Conservation (phyloP, 2,113 vertebrate genomes). For the Corythaeola cristata region DNA sequence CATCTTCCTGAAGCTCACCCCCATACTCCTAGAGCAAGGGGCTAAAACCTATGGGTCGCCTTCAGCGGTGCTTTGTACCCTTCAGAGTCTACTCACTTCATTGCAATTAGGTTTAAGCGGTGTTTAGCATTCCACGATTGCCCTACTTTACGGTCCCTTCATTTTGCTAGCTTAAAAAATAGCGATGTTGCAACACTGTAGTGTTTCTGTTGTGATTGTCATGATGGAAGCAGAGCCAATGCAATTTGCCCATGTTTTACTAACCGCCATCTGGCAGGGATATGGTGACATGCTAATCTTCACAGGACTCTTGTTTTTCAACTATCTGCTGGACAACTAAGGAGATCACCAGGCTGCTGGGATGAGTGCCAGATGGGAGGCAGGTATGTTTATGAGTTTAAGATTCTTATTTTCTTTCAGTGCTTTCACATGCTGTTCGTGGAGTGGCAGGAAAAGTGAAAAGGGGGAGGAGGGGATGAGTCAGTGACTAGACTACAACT, state of each 20-base stretch:
- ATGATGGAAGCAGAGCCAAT: conserved; percentile 73
- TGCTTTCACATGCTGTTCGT: conserved; percentile 72
- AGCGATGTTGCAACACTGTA: conserved; percentile 48
- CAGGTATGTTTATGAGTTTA: conserved; percentile 82
- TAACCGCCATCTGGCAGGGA: conserved; percentile 79
- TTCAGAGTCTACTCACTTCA: background rate
- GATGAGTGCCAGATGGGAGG: conserved; percentile 78
- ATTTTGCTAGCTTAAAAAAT: conserved; percentile 42
- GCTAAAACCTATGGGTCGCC: background rate
- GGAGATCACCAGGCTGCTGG: conserved; percentile 80
- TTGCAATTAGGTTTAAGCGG: background rate
- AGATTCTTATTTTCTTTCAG: conserved; percentile 78
- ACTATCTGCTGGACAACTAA: conserved; percentile 80
- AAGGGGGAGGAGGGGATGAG: conserved; percentile 42
- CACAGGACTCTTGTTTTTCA: conserved; percentile 81
- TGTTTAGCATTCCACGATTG: conserved; percentile 16
- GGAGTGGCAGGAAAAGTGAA: conserved; percentile 68
- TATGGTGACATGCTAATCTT: conserved; percentile 80
- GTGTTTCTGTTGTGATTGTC: conserved; percentile 76
- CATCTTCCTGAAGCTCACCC: background rate
- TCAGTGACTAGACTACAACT: conserved; percentile 45
- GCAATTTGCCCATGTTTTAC: conserved; percentile 79
- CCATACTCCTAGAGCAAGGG: background rate
- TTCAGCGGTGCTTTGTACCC: background rate
- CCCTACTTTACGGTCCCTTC: conserved; percentile 31